Evolutionary conservation across 2,888 invertebrate species (phyloP).

Genomic region (Agrilus cyanescens): DNA sequence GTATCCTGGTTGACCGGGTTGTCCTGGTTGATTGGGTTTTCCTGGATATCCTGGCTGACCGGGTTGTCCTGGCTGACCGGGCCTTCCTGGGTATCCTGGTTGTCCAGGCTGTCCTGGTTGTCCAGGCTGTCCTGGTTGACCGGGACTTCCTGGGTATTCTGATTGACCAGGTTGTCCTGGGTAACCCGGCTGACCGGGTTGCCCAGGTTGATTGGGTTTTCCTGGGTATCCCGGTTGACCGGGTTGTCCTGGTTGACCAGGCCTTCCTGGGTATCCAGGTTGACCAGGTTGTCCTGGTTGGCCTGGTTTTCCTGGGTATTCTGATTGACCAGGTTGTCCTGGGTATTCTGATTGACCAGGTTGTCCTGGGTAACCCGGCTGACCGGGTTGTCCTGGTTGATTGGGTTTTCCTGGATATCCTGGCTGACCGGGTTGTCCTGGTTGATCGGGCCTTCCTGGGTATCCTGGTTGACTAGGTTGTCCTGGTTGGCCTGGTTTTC

Average conservation of each 20-base stretch:
- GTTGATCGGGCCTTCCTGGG: conserved; percentile 9
- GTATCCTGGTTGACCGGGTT: conserved; percentile 20
- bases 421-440: conserved; percentile 12
- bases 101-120: conserved; percentile 11
- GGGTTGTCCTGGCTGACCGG: conserved; percentile 9
- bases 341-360: too few species aligned
- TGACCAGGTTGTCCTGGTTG: background rate
- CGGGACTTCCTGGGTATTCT: conserved; percentile 7
- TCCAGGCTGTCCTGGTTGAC: conserved; percentile 13
- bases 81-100: conserved; percentile 9
- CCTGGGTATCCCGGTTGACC: conserved; percentile 6
- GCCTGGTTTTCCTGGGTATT: conserved; percentile 2
- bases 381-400: conserved; percentile 9
- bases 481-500: background rate
- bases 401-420: too few species aligned
- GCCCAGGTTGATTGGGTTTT: conserved; percentile 9
- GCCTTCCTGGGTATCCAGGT: conserved; percentile 5
- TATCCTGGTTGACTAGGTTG: conserved; percentile 8
- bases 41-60: conserved; percentile 7
- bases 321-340: too few species aligned
- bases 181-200: background rate
- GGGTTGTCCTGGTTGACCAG: conserved; percentile 6
- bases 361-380: conserved; percentile 9
- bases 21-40: conserved; percentile 12
- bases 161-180: conserved; percentile 10